Conservation (phyloP, 2,113 vertebrate genomes). For the Psilopogon haemacephalus region DNA sequence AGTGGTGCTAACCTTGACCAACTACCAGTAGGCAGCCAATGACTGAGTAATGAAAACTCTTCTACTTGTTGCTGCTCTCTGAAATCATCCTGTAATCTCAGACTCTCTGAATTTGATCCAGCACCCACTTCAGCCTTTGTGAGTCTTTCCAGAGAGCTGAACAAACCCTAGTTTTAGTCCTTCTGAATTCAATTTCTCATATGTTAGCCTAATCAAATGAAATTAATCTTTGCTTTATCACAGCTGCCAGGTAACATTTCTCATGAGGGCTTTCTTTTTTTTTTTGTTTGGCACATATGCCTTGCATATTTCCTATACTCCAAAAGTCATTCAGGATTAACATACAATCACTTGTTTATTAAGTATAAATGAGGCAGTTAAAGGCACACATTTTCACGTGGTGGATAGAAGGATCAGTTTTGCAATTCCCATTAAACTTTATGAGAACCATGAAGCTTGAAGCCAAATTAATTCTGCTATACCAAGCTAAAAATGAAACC, state of each 20-base stretch:
- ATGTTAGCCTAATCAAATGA: neutral
- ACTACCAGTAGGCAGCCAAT: neutral
- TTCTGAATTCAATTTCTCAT: neutral
- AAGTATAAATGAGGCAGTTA: conserved; percentile 18
- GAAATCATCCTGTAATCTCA: neutral
- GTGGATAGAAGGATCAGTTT: neutral
- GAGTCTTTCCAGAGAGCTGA: neutral
- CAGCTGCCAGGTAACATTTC: conserved; percentile 9
- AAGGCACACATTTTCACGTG: neutral
- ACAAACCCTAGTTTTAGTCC: neutral
- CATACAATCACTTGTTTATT: conserved; percentile 14
- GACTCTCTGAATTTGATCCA: neutral
- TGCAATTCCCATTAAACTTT: conserved; percentile 32
- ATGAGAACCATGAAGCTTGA: conserved; percentile 2
- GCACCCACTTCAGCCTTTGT: neutral
- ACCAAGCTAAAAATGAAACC: conserved; percentile 29
- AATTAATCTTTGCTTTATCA: conserved; percentile 20
- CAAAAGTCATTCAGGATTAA: neutral
- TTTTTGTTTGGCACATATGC: neutral
- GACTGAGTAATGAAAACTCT: neutral
- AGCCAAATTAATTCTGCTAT: conserved; percentile 42
- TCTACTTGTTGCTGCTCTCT: neutral
- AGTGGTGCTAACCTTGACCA: neutral
- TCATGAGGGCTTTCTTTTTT: neutral
- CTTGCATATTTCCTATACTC: neutral